phyloP scores from a whole-genome alignment of 2,113 vertebrate species.

The Dromaius novaehollandiae region DNA sequence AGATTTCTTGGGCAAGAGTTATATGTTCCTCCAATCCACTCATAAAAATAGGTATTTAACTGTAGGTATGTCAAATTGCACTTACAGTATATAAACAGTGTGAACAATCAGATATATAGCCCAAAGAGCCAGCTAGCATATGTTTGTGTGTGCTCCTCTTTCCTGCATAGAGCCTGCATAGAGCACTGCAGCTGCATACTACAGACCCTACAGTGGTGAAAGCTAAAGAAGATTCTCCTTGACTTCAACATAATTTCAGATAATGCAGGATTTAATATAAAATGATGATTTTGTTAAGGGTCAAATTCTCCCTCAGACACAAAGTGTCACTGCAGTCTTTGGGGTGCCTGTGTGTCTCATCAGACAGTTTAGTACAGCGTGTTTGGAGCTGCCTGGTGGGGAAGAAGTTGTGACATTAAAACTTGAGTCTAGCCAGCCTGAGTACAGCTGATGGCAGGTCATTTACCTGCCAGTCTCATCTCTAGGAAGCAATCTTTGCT shows the following conservation, averaged over 20 bases:
- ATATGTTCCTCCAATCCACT: not conserved
- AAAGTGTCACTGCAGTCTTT: not conserved
- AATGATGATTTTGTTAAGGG: not conserved
- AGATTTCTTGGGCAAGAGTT: not conserved
- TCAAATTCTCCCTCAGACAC: not conserved
- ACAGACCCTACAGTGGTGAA: not conserved
- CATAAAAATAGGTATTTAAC: not conserved
- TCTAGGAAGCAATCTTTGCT: not conserved
- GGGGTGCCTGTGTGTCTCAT: not conserved
- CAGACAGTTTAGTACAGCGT: not conserved
- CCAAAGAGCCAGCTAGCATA: not conserved
- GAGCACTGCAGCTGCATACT: not conserved
- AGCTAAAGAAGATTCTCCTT: not conserved
- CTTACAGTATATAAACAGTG: not conserved
- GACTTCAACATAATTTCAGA: not conserved
- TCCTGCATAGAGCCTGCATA: not conserved
- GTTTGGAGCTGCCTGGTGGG: not conserved
- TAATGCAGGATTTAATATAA: not conserved
- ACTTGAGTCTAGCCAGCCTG: rapidly evolving
- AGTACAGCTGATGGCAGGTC: not conserved
- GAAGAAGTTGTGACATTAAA: not conserved
- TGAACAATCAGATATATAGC: not conserved
- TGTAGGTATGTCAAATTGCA: not conserved
- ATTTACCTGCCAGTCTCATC: not conserved
- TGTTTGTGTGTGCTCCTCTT: not conserved